phyloP scores from a whole-genome alignment of 1,140 invertebrate genomes.

The Aphelenchoides avenae region DNA sequence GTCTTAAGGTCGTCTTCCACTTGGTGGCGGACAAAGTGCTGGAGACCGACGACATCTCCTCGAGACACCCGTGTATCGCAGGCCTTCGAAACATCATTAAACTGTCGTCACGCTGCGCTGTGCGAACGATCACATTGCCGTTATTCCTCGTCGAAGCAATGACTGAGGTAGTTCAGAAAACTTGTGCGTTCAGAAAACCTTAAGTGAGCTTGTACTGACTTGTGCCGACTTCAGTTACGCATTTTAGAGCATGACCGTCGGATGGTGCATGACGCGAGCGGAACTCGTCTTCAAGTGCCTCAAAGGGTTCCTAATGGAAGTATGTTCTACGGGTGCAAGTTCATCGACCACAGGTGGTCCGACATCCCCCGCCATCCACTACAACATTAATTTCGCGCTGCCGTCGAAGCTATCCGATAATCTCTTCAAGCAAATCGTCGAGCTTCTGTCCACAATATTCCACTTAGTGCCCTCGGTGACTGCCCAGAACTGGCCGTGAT shows the following conservation, averaged over 20 bases:
- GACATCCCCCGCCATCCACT: slow-evolving; percentile 23
- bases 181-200: background rate
- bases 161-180: slow-evolving; percentile 70
- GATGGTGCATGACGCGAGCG: slow-evolving; percentile 88
- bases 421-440: slow-evolving; percentile 36
- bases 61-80: slow-evolving; percentile 87
- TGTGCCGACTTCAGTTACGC: background rate
- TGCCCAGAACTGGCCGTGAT: slow-evolving; percentile 7
- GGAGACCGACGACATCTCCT: slow-evolving; percentile 74
- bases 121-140: slow-evolving; percentile 86
- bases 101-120: slow-evolving; percentile 83
- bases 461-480: slow-evolving; percentile 38
- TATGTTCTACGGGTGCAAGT: slow-evolving; percentile 29
- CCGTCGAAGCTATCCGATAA: slow-evolving; percentile 26
- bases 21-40: slow-evolving; percentile 68
- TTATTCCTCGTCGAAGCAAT: slow-evolving; percentile 85
- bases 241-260: slow-evolving; percentile 83
- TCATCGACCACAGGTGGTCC: slow-evolving; percentile 9
- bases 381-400: slow-evolving; percentile 46
- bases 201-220: background rate
- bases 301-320: slow-evolving; percentile 97
- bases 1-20: slow-evolving; percentile 92
- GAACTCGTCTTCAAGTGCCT: slow-evolving; percentile 96
- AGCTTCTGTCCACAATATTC: slow-evolving; percentile 40
- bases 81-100: slow-evolving; percentile 90